These are phyloP conservation scores for Diaperis boleti DNA, from an alignment of 2,888 invertebrate species.

Conservation along the genomic window DNA sequence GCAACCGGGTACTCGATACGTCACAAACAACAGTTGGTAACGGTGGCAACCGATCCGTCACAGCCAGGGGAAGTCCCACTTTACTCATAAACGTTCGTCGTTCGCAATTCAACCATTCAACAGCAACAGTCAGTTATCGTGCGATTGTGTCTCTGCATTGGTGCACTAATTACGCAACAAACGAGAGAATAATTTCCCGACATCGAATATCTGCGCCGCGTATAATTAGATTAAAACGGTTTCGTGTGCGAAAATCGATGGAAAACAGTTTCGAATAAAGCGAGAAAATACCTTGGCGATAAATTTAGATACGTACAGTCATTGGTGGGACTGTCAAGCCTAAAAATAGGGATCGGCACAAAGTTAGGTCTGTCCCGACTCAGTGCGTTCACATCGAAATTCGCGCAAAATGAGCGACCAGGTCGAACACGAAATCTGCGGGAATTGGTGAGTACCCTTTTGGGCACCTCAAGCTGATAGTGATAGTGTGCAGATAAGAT, in stretches of 20 bases:
- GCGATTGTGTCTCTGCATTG: too few relatives aligned
- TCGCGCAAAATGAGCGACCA: constrained; percentile 33
- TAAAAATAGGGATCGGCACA: constrained; percentile 26
- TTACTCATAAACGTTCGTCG: too few relatives aligned
- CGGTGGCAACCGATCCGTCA: too few relatives aligned
- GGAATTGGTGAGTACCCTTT: constrained; percentile 56
- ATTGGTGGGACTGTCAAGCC: constrained; percentile 32
- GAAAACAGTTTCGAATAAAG: constrained; percentile 7
- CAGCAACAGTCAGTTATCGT: too few relatives aligned
- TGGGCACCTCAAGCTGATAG: too few relatives aligned
- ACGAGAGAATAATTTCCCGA: background rate
- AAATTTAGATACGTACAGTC: constrained; percentile 40
- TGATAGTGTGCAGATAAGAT: too few relatives aligned
- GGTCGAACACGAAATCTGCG: constrained; percentile 59
- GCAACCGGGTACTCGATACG: too few relatives aligned
- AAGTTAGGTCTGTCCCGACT: constrained; percentile 1
- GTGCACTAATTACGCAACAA: background rate
- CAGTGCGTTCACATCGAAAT: constrained; percentile 30
- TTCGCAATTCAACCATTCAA: too few relatives aligned
- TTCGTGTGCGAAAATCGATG: constrained; percentile 1
- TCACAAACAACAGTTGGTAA: too few relatives aligned
- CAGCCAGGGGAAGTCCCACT: too few relatives aligned
- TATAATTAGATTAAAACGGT: constrained; percentile 4
- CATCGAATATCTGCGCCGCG: background rate
- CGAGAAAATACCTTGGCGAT: constrained; percentile 28